phyloP scores from a whole-genome alignment of 2,113 vertebrate species.

The Odocoileus virginianus region DNA sequence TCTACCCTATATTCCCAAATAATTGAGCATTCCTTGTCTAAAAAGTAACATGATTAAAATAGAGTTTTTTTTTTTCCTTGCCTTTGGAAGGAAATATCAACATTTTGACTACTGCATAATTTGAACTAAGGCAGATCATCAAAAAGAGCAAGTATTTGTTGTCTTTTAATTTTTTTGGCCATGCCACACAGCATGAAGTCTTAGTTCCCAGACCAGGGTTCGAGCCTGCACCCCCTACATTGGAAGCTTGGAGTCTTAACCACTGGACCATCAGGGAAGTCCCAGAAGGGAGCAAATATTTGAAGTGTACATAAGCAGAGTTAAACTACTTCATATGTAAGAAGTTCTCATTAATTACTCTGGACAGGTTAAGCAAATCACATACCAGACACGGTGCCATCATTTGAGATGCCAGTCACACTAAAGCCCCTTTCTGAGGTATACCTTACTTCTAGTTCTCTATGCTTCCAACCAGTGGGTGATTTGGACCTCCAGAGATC shows the following conservation, averaged over 20 bases:
- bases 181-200: neutral
- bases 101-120: neutral
- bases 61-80: neutral
- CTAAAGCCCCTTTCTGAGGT: neutral
- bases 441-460: neutral
- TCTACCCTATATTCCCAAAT: neutral
- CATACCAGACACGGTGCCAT: too few relatives aligned
- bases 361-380: neutral
- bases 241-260: neutral
- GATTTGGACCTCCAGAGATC: neutral
- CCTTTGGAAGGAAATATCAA: neutral
- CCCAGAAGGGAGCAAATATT: neutral
- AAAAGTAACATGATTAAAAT: neutral
- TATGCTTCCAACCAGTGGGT: neutral
- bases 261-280: neutral
- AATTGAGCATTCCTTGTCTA: neutral
- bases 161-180: neutral
- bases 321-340: neutral
- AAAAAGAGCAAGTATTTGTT: neutral
- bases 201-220: neutral
- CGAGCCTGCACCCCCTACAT: neutral
- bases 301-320: neutral
- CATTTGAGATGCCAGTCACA: neutral
- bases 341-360: neutral
- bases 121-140: neutral